A percentile compares a stretch with the other conserved stretches of the same genome.
phyloP scores from a whole-genome alignment of 2,888 invertebrate species.

The Drosophila gaucha region DNA sequence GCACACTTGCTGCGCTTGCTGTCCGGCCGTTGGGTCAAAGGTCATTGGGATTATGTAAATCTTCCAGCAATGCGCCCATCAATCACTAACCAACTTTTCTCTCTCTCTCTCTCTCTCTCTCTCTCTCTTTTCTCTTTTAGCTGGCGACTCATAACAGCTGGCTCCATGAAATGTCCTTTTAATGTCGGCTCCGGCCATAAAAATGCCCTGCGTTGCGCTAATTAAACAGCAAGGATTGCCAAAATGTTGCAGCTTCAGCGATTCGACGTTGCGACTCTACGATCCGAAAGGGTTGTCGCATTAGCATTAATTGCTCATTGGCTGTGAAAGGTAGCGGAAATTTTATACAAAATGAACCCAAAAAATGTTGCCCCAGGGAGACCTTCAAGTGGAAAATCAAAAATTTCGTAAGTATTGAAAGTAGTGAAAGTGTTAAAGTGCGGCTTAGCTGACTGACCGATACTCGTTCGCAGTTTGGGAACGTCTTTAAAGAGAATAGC shows the following conservation, averaged over 20 bases:
- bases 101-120: too few species aligned
- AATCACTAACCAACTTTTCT: conserved; percentile 46
- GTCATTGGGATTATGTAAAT: conserved; percentile 69
- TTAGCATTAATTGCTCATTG: conserved; percentile 75
- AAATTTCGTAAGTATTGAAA: conserved; percentile 10
- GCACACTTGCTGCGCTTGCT: conserved; percentile 69
- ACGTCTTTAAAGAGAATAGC: too few species aligned
- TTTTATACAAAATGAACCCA: conserved; percentile 15
- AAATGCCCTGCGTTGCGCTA: conserved; percentile 59
- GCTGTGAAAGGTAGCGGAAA: conserved; percentile 34
- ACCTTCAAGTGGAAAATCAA: conserved; percentile 18
- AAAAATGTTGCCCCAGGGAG: conserved; percentile 61
- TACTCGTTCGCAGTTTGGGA: background rate
- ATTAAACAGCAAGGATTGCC: conserved; percentile 50
- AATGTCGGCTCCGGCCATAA: conserved; percentile 31
- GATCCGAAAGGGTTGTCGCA: conserved; percentile 55
- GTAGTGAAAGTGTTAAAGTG: background rate
- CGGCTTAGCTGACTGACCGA: background rate
- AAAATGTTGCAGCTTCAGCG: conserved; percentile 51
- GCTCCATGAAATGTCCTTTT: conserved; percentile 26
- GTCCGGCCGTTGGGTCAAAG: conserved; percentile 46
- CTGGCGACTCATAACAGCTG: conserved; percentile 40
- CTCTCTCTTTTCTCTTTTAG: too few species aligned
- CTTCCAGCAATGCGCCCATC: conserved; percentile 54
- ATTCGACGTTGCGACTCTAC: too few species aligned